Conservation (phyloP, 2,888 invertebrate genomes). For the Lasioglossum morio region DNA sequence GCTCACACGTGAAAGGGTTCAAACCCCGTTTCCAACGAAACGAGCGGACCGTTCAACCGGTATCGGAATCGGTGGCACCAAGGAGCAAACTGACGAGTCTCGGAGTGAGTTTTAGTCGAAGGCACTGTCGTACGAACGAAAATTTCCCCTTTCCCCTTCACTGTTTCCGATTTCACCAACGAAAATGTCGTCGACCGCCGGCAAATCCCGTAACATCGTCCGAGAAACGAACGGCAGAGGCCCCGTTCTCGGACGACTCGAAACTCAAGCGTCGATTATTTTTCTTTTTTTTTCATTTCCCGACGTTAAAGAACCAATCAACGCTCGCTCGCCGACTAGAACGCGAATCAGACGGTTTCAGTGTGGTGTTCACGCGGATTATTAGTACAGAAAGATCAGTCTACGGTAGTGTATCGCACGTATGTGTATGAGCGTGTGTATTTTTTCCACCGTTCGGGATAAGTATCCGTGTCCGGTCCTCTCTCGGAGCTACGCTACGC, state of each 20-base stretch:
- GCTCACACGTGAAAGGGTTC: background rate
- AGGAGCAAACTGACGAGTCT: conserved; percentile 31
- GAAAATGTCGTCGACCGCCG: background rate
- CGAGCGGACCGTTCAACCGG: background rate
- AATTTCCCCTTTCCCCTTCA: conserved; percentile 26
- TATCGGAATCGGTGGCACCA: conserved; percentile 8
- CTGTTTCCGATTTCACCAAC: background rate
- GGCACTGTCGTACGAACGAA: conserved; percentile 62
- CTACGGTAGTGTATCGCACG: background rate
- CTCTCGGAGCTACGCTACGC: conserved; percentile 3
- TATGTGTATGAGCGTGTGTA: background rate
- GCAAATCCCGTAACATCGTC: background rate
- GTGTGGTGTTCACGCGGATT: background rate
- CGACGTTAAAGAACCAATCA: background rate
- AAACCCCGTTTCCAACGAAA: background rate
- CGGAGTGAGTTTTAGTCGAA: conserved; percentile 59
- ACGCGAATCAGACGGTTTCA: conserved; percentile 6
- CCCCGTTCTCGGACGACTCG: background rate
- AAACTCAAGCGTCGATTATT: background rate
- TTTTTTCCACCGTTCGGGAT: background rate
- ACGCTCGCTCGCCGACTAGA: conserved; percentile 6
- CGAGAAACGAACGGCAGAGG: background rate
- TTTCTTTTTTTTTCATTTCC: too few species aligned
- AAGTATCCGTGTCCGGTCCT: background rate
- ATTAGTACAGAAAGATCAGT: conserved; percentile 9